Conservation (phyloP, 35 echinoderm and acorn worm genomes). For the Hemicentrotus pulcherrimus region DNA sequence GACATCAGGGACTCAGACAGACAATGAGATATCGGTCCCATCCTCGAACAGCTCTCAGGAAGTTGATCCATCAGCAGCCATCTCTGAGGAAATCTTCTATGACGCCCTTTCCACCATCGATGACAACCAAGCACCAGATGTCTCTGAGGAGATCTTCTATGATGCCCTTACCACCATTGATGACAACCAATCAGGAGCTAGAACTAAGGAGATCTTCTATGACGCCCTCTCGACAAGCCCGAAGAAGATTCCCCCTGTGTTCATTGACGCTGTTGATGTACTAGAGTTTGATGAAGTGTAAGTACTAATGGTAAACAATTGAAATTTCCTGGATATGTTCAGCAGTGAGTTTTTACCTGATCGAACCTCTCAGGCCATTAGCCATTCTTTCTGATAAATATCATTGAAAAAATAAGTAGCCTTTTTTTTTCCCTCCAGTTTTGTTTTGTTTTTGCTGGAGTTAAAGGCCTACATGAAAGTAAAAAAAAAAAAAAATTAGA, state of each 20-base stretch:
- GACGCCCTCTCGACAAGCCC: background rate
- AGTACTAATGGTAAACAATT: background rate
- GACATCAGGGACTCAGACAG: background rate
- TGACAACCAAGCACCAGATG: background rate
- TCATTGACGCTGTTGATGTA: background rate
- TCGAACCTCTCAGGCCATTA: too few relatives aligned
- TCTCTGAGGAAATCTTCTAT: background rate
- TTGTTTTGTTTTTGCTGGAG: too few relatives aligned
- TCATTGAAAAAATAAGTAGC: too few relatives aligned
- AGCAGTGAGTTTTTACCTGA: too few relatives aligned
- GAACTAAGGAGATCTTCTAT: background rate
- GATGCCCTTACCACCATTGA: background rate
- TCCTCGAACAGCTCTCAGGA: background rate
- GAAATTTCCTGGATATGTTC: too few relatives aligned
- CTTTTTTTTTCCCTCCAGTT: too few relatives aligned
- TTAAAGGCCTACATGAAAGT: too few relatives aligned
- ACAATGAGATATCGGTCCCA: background rate
- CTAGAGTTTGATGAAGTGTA: background rate
- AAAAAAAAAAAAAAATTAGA: too few relatives aligned
- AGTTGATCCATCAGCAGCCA: background rate
- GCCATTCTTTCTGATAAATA: too few relatives aligned
- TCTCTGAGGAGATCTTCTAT: background rate
- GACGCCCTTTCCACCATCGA: background rate
- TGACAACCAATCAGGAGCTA: background rate
- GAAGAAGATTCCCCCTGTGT: background rate